A percentile compares a stretch with the other conserved stretches of the same genome.
Conservation (phyloP, 2,113 vertebrate genomes). For the Rafetus swinhoei region DNA sequence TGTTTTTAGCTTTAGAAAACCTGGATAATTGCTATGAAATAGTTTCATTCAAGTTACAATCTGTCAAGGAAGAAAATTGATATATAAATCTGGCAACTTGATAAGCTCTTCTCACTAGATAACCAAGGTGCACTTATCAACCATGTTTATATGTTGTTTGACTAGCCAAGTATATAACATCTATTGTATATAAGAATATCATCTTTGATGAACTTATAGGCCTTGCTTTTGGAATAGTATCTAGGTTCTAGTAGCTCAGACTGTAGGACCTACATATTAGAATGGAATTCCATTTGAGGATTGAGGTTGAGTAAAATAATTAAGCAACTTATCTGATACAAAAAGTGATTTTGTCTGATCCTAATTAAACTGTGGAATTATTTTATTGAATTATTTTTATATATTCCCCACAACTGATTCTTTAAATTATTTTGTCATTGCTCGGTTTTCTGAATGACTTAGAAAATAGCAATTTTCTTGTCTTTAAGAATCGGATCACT, state of each 20-base stretch:
- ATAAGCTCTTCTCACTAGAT: neutral
- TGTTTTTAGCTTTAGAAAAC: neutral
- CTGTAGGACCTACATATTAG: neutral
- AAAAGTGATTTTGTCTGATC: conserved; percentile 2
- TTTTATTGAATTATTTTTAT: conserved; percentile 32
- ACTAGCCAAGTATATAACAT: neutral
- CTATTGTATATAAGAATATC: neutral
- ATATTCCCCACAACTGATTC: conserved; percentile 1
- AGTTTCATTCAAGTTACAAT: neutral
- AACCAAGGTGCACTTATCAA: neutral
- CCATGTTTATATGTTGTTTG: neutral
- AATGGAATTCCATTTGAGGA: neutral
- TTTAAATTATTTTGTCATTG: conserved; percentile 33
- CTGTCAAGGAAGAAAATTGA: neutral
- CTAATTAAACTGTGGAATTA: conserved; percentile 40
- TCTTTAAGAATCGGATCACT: conserved; percentile 19
- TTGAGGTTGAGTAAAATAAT: neutral
- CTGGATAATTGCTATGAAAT: neutral
- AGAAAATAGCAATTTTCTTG: conserved; percentile 6
- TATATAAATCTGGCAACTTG: neutral
- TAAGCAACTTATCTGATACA: neutral
- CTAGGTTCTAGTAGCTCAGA: neutral
- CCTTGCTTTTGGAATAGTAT: neutral
- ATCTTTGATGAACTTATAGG: conserved; percentile 1
- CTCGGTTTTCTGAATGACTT: neutral